Percentiles rank a stretch among this genome's conserved stretches.
phyloP scores from a whole-genome alignment of 2,113 vertebrate genomes.

The Etia nguti region DNA sequence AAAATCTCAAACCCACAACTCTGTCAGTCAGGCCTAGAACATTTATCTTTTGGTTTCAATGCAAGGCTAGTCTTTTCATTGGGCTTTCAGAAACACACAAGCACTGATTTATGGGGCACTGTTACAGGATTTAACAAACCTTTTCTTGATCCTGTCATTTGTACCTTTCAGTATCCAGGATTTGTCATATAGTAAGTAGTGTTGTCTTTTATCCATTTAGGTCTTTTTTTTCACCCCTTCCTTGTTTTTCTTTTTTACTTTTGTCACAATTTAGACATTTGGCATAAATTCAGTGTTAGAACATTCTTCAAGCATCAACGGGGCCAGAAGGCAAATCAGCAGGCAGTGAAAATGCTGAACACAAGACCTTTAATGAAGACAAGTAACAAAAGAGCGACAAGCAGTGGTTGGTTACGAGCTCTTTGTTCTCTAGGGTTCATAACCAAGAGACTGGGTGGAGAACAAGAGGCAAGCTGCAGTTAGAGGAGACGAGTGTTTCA shows the following conservation, averaged over 20 bases:
- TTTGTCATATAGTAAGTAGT: background rate
- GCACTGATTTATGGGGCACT: background rate
- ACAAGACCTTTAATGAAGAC: background rate
- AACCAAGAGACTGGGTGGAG: background rate
- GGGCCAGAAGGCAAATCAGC: background rate
- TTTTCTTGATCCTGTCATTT: background rate
- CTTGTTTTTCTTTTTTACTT: background rate
- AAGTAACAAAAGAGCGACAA: background rate
- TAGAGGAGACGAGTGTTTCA: background rate
- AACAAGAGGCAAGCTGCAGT: background rate
- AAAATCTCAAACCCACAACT: slow-evolving; percentile 1
- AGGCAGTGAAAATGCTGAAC: background rate
- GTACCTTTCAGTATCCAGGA: background rate
- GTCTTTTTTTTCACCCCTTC: background rate
- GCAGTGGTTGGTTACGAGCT: background rate
- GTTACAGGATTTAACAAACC: background rate
- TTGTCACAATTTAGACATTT: background rate
- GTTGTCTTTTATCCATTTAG: background rate
- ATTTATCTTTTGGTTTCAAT: slow-evolving; percentile 1
- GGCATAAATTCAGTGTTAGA: background rate
- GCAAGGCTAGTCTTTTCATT: background rate
- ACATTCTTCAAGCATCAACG: background rate
- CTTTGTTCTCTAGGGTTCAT: background rate
- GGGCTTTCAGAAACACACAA: background rate
- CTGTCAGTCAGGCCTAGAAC: slow-evolving; percentile 1